A percentile compares a stretch with the other conserved stretches of the same genome.
Evolutionary conservation across 2,113 vertebrate species (phyloP).

Genomic region (Panurus biarmicus): DNA sequence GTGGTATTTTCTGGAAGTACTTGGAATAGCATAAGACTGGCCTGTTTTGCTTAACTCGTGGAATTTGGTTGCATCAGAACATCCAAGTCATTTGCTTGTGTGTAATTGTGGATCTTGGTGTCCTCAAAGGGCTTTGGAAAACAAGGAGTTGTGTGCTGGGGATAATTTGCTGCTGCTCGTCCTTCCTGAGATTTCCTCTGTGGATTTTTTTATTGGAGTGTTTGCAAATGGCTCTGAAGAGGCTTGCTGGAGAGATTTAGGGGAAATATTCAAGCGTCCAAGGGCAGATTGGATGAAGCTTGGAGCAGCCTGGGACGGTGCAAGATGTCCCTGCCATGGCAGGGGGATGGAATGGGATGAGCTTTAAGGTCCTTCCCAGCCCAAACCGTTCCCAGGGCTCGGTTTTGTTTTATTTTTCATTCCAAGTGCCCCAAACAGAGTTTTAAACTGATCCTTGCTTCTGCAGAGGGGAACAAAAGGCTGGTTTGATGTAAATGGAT

Average conservation of each 20-base stretch:
- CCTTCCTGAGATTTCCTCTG: background rate
- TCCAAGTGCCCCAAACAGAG: background rate
- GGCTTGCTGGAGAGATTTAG: background rate
- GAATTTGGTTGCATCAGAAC: background rate
- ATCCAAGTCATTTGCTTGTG: background rate
- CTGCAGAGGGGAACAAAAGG: background rate
- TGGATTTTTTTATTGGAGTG: background rate
- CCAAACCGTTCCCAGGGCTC: background rate
- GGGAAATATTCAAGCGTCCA: background rate
- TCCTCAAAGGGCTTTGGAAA: background rate
- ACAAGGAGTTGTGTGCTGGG: accelerated
- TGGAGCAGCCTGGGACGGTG: background rate
- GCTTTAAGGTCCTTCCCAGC: background rate
- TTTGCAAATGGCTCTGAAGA: background rate
- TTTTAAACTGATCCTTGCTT: background rate
- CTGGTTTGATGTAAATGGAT: background rate
- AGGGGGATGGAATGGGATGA: background rate
- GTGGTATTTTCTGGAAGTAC: background rate
- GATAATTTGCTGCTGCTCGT: background rate
- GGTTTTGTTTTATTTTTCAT: too few relatives aligned
- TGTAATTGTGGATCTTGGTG: background rate
- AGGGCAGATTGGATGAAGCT: accelerated
- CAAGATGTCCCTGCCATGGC: background rate
- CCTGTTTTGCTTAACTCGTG: background rate
- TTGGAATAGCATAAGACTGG: background rate